A percentile compares a stretch with the other conserved stretches of the same genome.
Conservation (phyloP, 2,113 vertebrate genomes). For the Condylura cristata region DNA sequence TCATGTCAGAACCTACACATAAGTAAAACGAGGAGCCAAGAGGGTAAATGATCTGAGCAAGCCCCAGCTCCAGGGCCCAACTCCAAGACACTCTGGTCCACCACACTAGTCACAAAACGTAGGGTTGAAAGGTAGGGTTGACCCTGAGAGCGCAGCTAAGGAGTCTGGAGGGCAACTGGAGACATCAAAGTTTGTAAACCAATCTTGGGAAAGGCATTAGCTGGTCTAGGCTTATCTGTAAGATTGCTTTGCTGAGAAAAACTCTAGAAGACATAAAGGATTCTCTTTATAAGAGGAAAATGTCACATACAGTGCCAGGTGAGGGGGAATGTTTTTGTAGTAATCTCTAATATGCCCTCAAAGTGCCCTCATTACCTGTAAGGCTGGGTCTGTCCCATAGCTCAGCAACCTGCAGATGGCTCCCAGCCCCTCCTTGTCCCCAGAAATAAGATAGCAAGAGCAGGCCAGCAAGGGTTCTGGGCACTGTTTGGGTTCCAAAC, state of each 20-base stretch:
- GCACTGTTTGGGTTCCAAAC: background rate
- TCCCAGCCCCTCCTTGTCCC: background rate
- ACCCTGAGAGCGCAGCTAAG: background rate
- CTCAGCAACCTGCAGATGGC: background rate
- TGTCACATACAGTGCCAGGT: background rate
- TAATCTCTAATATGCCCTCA: background rate
- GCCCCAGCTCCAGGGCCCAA: background rate
- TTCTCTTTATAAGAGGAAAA: conserved; percentile 2
- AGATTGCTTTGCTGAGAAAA: conserved; percentile 13
- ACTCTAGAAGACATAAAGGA: background rate
- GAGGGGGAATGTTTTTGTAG: background rate
- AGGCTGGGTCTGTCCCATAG: background rate
- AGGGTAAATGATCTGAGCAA: background rate
- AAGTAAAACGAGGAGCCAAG: background rate
- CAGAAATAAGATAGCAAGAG: background rate
- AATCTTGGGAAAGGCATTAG: background rate
- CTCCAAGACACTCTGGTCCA: background rate
- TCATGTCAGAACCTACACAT: too few species aligned
- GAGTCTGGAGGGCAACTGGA: background rate
- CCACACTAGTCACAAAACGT: background rate
- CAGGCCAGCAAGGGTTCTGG: background rate
- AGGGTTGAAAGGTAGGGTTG: fast-evolving
- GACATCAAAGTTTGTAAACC: background rate
- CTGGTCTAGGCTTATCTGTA: background rate
- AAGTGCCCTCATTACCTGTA: background rate